These are phyloP conservation scores for Synergus umbraculus DNA, from an alignment of 2,888 invertebrate genomes.

Conservation along the genomic window DNA sequence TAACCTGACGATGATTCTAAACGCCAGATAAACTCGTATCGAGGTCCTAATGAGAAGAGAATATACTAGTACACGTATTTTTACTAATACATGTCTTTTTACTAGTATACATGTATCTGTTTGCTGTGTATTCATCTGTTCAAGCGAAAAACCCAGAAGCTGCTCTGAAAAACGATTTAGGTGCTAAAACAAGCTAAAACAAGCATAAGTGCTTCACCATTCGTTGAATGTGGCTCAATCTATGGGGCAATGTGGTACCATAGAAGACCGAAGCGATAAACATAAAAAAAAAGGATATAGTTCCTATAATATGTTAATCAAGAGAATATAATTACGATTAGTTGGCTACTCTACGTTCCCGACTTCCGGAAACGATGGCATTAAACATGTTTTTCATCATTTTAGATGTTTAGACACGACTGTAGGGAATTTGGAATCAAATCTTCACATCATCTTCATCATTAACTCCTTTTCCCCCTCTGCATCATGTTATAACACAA, in stretches of 20 bases:
- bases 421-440: no score
- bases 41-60: neutral
- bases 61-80: neutral
- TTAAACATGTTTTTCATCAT: neutral
- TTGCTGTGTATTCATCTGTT: neutral
- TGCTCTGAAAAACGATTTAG: conserved; percentile 37
- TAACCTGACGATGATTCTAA: conserved; percentile 11
- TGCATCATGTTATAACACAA: no score
- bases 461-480: no score
- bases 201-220: conserved; percentile 24
- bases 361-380: neutral
- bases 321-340: neutral
- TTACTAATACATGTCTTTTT: no score
- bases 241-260: neutral
- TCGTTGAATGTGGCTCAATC: neutral
- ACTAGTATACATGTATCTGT: no score
- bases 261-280: neutral
- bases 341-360: neutral
- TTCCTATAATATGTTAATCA: neutral
- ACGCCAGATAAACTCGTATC: conserved; percentile 3
- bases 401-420: no score
- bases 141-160: neutral
- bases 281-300: neutral
- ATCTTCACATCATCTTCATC: no score
- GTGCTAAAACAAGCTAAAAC: conserved; percentile 9